These are phyloP conservation scores for Erinaceus europaeus DNA, from an alignment of 2,113 vertebrate species.

Conservation along the genomic window DNA sequence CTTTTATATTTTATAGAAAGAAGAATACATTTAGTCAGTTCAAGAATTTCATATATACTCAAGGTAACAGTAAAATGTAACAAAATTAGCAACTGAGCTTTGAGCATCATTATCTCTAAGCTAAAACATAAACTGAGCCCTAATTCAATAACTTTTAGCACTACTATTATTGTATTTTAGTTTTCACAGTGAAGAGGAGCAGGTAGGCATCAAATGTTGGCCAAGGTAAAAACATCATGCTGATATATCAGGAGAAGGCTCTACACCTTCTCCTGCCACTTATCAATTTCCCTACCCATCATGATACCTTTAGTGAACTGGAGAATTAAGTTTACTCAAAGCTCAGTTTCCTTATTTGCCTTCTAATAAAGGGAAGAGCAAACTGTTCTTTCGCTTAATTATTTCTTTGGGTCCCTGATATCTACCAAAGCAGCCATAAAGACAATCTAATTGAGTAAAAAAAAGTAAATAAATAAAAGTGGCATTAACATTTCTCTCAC, in stretches of 20 bases:
- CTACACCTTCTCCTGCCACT: background rate
- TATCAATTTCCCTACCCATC: background rate
- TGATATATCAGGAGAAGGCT: background rate
- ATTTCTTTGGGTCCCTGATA: constrained; percentile 48
- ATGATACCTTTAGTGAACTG: background rate
- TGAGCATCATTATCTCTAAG: no score
- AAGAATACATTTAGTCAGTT: background rate
- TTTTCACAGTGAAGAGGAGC: background rate
- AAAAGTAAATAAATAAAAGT: background rate
- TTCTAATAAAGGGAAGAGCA: constrained; percentile 44
- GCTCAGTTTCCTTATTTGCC: constrained; percentile 35
- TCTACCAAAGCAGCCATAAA: constrained; percentile 51
- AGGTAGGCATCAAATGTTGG: background rate
- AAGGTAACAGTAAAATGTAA: background rate
- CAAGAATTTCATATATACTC: background rate
- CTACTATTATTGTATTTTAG: background rate
- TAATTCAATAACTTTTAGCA: background rate
- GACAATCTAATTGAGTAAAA: constrained; percentile 54
- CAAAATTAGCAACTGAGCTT: background rate
- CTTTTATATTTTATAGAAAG: background rate
- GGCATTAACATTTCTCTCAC: constrained; percentile 30
- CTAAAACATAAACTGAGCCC: background rate
- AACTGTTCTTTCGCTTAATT: constrained; percentile 55
- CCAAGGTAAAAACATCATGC: background rate
- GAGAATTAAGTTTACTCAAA: constrained; percentile 49